phyloP scores from a whole-genome alignment of 2,888 invertebrate species.

The Andrena fulva region DNA sequence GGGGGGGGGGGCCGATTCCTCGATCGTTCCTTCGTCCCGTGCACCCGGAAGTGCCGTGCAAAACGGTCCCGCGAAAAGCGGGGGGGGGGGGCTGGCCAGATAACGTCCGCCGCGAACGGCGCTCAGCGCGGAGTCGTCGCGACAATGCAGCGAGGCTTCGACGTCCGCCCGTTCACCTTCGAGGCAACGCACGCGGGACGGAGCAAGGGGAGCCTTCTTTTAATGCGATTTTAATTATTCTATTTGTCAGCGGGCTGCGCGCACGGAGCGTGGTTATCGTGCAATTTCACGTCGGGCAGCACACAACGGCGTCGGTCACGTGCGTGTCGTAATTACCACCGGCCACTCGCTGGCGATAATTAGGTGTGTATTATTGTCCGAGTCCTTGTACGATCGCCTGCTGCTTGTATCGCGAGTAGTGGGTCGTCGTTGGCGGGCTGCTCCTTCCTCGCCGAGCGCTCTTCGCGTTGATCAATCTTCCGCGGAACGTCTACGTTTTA shows the following conservation, averaged over 20 bases:
- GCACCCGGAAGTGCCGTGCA: slow-evolving; percentile 30
- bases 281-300: slow-evolving; percentile 69
- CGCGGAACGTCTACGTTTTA: slow-evolving; percentile 47
- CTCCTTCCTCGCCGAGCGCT: slow-evolving; percentile 12
- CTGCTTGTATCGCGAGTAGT: slow-evolving; percentile 9
- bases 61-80: slow-evolving; percentile 13
- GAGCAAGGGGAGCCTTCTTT: slow-evolving; percentile 30
- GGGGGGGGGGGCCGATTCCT: slow-evolving; percentile 42
- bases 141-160: not conserved
- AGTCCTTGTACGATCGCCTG: slow-evolving; percentile 60
- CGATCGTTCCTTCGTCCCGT: slow-evolving; percentile 16
- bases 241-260: slow-evolving; percentile 75
- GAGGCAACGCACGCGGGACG: slow-evolving; percentile 33
- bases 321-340: slow-evolving; percentile 72
- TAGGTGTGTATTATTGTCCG: slow-evolving; percentile 76
- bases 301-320: slow-evolving; percentile 66
- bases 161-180: slow-evolving; percentile 19
- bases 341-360: slow-evolving; percentile 70
- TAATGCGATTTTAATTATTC: slow-evolving; percentile 83
- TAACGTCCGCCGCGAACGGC: not conserved
- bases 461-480: slow-evolving; percentile 40
- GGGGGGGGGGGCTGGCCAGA: not conserved
- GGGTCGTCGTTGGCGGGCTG: not conserved
- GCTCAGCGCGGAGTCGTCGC: not conserved
- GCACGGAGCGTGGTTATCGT: slow-evolving; percentile 52